Evolutionary conservation across 2,113 vertebrate species (phyloP).

Genomic region (Lophius piscatorius): DNA sequence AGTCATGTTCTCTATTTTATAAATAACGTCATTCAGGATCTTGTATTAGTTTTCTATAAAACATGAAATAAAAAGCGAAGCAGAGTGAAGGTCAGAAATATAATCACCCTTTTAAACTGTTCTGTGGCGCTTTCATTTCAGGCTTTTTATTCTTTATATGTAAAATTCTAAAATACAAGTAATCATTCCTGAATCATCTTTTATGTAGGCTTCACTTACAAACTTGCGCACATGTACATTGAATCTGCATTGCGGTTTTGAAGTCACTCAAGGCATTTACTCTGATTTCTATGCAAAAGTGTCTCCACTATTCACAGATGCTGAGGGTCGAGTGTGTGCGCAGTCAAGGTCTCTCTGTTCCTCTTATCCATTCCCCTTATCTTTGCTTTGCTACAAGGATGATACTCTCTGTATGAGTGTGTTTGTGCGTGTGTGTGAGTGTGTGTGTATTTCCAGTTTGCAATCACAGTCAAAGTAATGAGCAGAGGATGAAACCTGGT

Average conservation of each 20-base stretch:
- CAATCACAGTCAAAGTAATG: conserved; percentile 1
- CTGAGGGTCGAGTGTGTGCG: conserved; percentile 10
- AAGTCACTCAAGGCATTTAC: conserved; percentile 16
- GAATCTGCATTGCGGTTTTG: background rate
- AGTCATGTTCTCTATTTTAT: too few relatives aligned
- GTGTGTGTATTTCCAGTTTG: conserved; percentile 5
- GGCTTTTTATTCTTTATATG: too few relatives aligned
- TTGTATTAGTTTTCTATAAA: conserved; percentile 4
- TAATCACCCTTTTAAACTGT: background rate
- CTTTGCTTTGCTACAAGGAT: background rate
- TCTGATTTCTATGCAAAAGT: conserved; percentile 8
- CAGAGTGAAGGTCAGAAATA: conserved; percentile 1
- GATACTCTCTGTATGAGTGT: background rate
- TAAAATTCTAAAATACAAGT: too few relatives aligned
- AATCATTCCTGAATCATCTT: too few relatives aligned
- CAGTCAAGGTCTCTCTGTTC: conserved; percentile 21
- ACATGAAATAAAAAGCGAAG: background rate
- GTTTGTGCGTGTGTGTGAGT: background rate
- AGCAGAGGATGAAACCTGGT: background rate
- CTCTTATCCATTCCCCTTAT: conserved; percentile 1
- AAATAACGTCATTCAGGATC: background rate
- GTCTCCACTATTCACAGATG: conserved; percentile 4
- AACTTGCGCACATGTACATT: background rate
- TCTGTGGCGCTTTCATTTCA: background rate
- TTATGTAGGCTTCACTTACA: too few relatives aligned